phyloP scores from a whole-genome alignment of 2,113 vertebrate genomes.

The Trematocara nigrifrons region DNA sequence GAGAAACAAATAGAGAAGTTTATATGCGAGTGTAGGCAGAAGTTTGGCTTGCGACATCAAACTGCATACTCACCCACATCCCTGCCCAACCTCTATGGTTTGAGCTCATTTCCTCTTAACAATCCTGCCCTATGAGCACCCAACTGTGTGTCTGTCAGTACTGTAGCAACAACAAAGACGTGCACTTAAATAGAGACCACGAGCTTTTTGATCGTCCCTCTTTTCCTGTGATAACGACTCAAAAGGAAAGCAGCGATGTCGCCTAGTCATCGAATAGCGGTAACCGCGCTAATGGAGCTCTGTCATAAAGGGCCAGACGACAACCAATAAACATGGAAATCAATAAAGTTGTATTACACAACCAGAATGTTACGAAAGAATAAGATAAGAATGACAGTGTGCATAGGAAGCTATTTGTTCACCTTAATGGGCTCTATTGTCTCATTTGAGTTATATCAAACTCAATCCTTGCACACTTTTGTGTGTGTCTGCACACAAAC shows the following conservation, averaged over 20 bases:
- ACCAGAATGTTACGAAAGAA: background rate
- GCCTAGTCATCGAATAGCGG: fast-evolving
- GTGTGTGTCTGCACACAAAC: background rate
- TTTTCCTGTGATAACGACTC: background rate
- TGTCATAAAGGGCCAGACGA: background rate
- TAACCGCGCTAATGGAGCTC: background rate
- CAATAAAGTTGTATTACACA: background rate
- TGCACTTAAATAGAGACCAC: background rate
- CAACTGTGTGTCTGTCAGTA: background rate
- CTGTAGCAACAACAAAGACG: background rate
- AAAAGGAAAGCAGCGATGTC: background rate
- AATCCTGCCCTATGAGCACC: background rate
- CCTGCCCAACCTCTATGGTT: background rate
- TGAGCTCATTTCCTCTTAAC: slow-evolving; percentile 4
- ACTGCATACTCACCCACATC: background rate
- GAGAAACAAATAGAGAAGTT: background rate
- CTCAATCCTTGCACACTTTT: too few species aligned
- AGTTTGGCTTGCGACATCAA: slow-evolving; percentile 1
- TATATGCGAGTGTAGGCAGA: background rate
- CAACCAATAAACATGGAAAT: background rate
- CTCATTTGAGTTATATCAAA: background rate
- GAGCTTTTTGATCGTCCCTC: background rate
- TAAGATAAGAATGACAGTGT: background rate
- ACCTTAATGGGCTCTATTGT: background rate
- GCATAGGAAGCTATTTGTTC: background rate